These are phyloP conservation scores for Phengaris alcon DNA, from an alignment of 2,888 invertebrate species.

Conservation along the genomic window DNA sequence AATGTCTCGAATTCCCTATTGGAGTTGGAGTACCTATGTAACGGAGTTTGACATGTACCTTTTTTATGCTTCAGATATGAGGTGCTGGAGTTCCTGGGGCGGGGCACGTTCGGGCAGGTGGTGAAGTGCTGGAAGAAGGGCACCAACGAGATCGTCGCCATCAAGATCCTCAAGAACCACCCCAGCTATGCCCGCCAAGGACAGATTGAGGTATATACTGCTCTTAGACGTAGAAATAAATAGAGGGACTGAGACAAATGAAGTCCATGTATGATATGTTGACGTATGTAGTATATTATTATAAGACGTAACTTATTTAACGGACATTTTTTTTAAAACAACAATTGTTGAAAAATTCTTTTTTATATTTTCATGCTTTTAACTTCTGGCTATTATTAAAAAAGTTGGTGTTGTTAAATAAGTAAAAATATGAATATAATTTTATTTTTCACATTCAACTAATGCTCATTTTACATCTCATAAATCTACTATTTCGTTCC, in stretches of 20 bases:
- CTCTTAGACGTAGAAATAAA: too few species aligned
- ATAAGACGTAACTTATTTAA: too few species aligned
- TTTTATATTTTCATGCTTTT: too few species aligned
- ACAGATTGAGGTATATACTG: conserved; percentile 93
- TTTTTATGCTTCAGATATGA: conserved; percentile 72
- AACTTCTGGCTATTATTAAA: too few species aligned
- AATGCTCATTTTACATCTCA: neutral
- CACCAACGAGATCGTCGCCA: conserved; percentile 99
- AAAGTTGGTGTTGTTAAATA: neutral
- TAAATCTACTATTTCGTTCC: neutral
- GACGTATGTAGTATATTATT: too few species aligned
- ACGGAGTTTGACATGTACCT: neutral
- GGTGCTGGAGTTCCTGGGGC: conserved; percentile 98
- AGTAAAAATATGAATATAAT: neutral
- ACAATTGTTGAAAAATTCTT: too few species aligned
- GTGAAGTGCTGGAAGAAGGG: conserved; percentile 99
- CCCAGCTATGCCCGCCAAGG: conserved; percentile 99
- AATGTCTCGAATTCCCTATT: too few species aligned
- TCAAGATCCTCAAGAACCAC: conserved; percentile 99
- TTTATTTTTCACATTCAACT: neutral
- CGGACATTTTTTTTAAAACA: too few species aligned
- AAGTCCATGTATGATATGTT: too few species aligned
- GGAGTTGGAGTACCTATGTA: too few species aligned
- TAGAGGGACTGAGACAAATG: too few species aligned
- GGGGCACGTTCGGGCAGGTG: conserved; percentile 99